Conservation (phyloP, 2,797 vertebrate species). For the Ispidina lecontei region DNA sequence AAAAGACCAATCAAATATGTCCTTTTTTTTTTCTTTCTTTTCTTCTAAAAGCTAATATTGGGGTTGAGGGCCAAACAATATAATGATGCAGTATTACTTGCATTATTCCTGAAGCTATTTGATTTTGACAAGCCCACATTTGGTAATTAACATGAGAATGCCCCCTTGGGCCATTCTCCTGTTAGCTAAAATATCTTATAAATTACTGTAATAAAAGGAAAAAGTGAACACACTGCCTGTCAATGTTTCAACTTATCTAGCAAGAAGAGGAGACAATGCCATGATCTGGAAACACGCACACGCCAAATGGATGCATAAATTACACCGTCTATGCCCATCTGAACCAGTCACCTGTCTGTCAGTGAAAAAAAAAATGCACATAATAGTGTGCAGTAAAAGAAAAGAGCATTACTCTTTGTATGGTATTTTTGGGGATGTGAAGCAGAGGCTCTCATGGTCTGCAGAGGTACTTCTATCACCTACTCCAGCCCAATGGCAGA, state of each 20-base stretch:
- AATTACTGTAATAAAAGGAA: constrained; percentile 84
- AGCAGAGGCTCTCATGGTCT: neutral
- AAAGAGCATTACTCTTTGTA: neutral
- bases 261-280: constrained; percentile 77
- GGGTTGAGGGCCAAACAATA: constrained; percentile 82
- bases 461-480: neutral
- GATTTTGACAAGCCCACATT: constrained; percentile 86
- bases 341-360: constrained; percentile 44
- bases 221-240: constrained; percentile 81
- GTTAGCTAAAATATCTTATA: constrained; percentile 86
- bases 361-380: neutral
- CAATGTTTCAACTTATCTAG: constrained; percentile 81
- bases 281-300: constrained; percentile 72
- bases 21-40: neutral
- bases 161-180: constrained; percentile 82
- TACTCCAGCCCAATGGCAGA: neutral
- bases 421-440: neutral
- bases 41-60: constrained; percentile 73
- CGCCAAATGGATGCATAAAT: constrained; percentile 70
- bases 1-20: constrained; percentile 70
- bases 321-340: constrained; percentile 40
- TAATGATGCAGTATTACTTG: constrained; percentile 78
- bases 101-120: constrained; percentile 83
- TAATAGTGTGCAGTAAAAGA: neutral
- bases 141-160: constrained; percentile 86